A percentile compares a stretch with the other conserved stretches of the same genome.
These are phyloP conservation scores for Drosophila tsacasi DNA, from an alignment of 1,140 invertebrate species.

Conservation along the genomic window DNA sequence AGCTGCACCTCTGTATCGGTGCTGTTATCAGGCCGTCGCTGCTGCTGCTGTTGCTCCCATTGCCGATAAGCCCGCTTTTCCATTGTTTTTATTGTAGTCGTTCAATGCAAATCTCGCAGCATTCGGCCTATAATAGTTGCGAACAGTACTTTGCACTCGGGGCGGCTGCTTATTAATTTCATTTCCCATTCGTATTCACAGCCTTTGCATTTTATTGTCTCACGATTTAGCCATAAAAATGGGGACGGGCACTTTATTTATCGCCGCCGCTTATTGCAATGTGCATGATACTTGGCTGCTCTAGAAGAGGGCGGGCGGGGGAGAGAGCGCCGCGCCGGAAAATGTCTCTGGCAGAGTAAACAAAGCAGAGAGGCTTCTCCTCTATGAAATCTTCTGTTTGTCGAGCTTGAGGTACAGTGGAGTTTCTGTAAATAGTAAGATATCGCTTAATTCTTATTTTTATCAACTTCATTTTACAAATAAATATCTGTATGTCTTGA, in stretches of 20 bases:
- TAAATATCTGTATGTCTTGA: too few relatives aligned
- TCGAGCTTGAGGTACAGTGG: constrained; percentile 22
- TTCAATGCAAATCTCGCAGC: constrained; percentile 52
- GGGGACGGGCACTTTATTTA: constrained; percentile 42
- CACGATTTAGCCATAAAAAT: constrained; percentile 49
- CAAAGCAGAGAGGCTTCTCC: constrained; percentile 25
- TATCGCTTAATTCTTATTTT: too few relatives aligned
- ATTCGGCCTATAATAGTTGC: constrained; percentile 55
- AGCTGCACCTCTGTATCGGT: constrained; percentile 15
- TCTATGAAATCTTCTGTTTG: constrained; percentile 31
- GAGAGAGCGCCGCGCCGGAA: constrained; percentile 8
- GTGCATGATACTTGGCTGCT: not conserved
- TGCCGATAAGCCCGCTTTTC: constrained; percentile 28
- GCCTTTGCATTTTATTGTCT: constrained; percentile 45
- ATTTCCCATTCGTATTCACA: constrained; percentile 35
- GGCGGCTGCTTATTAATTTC: constrained; percentile 26
- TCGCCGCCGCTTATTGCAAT: constrained; percentile 42
- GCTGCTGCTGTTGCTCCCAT: constrained; percentile 35
- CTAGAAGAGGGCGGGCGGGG: not conserved
- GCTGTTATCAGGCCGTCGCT: constrained; percentile 47
- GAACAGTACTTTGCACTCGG: constrained; percentile 61
- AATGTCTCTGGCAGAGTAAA: constrained; percentile 34
- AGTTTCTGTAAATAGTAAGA: not conserved
- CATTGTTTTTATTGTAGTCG: constrained; percentile 7
- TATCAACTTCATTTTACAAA: too few relatives aligned